phyloP scores from a whole-genome alignment of 2,888 invertebrate species.

The Neoaliturus tenellus region DNA sequence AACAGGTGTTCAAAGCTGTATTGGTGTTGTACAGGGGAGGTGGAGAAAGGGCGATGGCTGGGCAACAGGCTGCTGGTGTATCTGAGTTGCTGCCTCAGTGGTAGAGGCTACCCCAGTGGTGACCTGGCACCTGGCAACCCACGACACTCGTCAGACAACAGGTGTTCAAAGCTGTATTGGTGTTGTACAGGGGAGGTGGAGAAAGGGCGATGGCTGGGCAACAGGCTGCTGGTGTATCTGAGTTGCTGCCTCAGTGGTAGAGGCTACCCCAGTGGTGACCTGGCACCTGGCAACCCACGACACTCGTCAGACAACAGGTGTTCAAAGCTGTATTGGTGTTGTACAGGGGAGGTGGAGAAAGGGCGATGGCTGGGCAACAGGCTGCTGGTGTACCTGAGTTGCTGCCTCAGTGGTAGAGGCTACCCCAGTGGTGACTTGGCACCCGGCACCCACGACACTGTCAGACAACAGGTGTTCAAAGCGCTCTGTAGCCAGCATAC shows the following conservation, averaged over 20 bases:
- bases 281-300: constrained; percentile 78
- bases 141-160: constrained; percentile 84
- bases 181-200: constrained; percentile 70
- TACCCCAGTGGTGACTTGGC: constrained; percentile 87
- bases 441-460: constrained; percentile 77
- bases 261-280: constrained; percentile 86
- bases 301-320: constrained; percentile 85
- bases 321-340: constrained; percentile 71
- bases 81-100: constrained; percentile 91
- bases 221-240: constrained; percentile 89
- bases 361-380: constrained; percentile 81
- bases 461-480: constrained; percentile 84
- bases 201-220: constrained; percentile 76
- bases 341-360: constrained; percentile 65
- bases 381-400: constrained; percentile 89
- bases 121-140: constrained; percentile 79
- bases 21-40: constrained; percentile 66
- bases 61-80: constrained; percentile 92
- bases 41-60: constrained; percentile 70
- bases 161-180: constrained; percentile 75
- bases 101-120: constrained; percentile 87
- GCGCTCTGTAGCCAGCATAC: constrained; percentile 82
- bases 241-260: constrained; percentile 92
- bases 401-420: constrained; percentile 90
- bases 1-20: constrained; percentile 80